Evolutionary conservation across 2,113 vertebrate genomes (phyloP).

Genomic region (Gallinago media): DNA sequence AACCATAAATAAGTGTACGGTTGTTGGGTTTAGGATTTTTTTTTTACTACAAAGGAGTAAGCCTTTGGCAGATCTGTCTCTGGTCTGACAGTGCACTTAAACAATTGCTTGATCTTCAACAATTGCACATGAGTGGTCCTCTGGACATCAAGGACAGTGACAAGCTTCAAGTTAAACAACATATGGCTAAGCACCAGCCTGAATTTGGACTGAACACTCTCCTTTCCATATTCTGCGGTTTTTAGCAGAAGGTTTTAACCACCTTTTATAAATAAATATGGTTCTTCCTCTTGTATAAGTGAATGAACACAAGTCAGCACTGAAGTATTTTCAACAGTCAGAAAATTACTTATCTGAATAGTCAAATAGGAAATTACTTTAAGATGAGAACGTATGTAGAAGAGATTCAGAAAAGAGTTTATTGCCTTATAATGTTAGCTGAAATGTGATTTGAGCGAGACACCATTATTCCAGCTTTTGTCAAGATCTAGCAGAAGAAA

Average conservation of each 20-base stretch:
- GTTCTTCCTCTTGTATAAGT: not conserved
- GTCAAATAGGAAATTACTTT: not conserved
- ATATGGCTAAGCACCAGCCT: not conserved
- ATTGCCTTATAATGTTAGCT: not conserved
- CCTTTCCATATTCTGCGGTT: not conserved
- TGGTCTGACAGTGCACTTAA: not conserved
- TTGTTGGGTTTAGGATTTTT: not conserved
- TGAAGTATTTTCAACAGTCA: not conserved
- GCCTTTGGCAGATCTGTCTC: not conserved
- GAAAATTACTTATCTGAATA: not conserved
- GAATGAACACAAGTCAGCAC: not conserved
- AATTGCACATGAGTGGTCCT: not conserved
- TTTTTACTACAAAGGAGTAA: not conserved
- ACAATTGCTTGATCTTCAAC: not conserved
- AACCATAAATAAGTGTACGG: not conserved
- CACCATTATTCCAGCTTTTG: not conserved
- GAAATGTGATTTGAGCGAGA: not conserved
- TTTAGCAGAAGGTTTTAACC: not conserved
- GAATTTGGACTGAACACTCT: not conserved
- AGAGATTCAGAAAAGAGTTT: not conserved
- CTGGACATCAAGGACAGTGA: not conserved
- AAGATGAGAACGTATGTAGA: not conserved
- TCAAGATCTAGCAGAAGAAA: not conserved
- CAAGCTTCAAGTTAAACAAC: not conserved
- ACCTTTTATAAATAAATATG: not conserved